Conservation (phyloP, 1,140 invertebrate genomes). For the Littorina saxatilis region DNA sequence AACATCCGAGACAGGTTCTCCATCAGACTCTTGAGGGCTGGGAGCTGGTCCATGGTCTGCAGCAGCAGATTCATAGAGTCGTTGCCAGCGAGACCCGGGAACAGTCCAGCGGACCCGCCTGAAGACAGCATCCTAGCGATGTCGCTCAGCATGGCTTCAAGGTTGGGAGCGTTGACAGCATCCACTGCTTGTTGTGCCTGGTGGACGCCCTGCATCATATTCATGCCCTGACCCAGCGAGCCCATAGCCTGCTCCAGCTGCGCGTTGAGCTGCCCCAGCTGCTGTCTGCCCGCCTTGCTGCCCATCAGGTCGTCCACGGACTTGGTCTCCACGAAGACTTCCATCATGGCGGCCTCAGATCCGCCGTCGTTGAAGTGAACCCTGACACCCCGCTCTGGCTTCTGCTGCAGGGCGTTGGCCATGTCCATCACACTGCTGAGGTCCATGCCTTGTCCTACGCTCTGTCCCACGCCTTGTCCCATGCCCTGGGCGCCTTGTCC, state of each 20-base stretch:
- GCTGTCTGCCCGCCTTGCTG: not conserved
- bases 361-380: not conserved
- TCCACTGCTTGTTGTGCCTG: not conserved
- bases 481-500: not conserved
- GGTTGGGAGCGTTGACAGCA: not conserved
- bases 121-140: not conserved
- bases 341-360: not conserved
- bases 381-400: not conserved
- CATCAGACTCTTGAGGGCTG: not conserved
- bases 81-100: not conserved
- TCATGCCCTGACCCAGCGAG: not conserved
- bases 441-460: not conserved
- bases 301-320: not conserved
- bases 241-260: slow-evolving; percentile 1
- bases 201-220: not conserved
- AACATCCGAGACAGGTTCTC: not conserved
- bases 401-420: not conserved
- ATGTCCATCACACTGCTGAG: not conserved
- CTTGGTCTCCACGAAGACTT: not conserved
- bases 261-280: not conserved
- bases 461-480: too few relatives aligned
- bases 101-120: not conserved
- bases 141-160: not conserved
- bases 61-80: not conserved
- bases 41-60: not conserved